Base-by-base conservation (phyloP, 2,797 vertebrate genomes). In the Sphaeramia orbicularis region DNA sequence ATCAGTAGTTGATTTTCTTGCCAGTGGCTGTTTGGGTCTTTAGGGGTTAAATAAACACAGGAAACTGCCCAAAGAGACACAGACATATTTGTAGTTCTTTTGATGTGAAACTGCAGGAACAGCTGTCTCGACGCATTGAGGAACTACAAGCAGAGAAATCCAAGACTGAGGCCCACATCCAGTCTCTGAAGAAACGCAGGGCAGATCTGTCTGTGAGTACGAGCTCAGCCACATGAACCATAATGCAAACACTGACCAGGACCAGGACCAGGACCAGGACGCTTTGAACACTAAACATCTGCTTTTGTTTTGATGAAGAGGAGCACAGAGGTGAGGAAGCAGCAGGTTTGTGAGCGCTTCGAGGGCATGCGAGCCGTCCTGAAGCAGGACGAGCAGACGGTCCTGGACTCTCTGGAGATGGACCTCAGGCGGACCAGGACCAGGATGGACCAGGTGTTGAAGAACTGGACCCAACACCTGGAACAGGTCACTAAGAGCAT, bases 161-260 rank as follows among this genome's bases (percentile, higher is more conserved):
- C 44, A 90, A 54, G 73, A 84, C 88, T 0, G 86, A 91, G 27
- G 91, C 89, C 2, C 94, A 87, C 52, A 86, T 94, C 37, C 86
- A 91, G 66, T 94, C 93, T 44, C 78, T 95, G 59, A 94, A 93
- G 81, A 94, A 93, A 70, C 91, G 91, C 36, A 88, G 73, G 53
- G 68, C 71, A 0, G 83, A 94, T 64, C 86, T 94, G 6, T 78
- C 76, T 40, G 93, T 94, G 64, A 92, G 93, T 85, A 27, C 5
- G 0, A 8, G 44, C 24, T 38, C 10, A 9, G 2, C 19, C 8
- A n/a, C 36, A 10, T 6, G 14, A 24, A 54, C 19, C 18, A 21
- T 11, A 4, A 38, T 12, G 38, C 10, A 27, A 32, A 13, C 10
- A 7, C 2, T 10, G n/a, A 13, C 10, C 24, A 1, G 21, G 19